phyloP scores from a whole-genome alignment of 2,113 vertebrate species.

The Proterorhinus semilunaris region DNA sequence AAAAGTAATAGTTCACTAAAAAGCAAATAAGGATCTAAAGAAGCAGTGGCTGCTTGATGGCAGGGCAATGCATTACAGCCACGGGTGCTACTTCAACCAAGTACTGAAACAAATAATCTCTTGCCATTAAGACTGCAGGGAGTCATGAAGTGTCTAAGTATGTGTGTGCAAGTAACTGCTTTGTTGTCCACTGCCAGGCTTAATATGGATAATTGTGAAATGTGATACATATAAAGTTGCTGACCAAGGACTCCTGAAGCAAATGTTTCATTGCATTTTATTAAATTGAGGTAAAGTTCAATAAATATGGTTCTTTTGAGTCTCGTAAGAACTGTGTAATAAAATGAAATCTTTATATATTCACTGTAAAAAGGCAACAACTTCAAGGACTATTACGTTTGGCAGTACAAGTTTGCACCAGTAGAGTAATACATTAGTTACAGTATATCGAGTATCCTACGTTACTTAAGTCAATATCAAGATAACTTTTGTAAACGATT shows the following conservation, averaged over 20 bases:
- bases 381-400: not conserved
- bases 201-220: too few relatives aligned
- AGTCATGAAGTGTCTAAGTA: not conserved
- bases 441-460: too few relatives aligned
- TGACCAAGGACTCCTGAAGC: too few relatives aligned
- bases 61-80: not conserved
- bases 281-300: too few relatives aligned
- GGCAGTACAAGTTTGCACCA: not conserved
- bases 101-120: not conserved
- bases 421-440: not conserved
- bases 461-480: not conserved
- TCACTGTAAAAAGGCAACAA: too few relatives aligned
- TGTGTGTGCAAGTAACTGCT: too few relatives aligned
- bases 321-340: too few relatives aligned
- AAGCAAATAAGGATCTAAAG: constrained; percentile 22
- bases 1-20: constrained; percentile 32
- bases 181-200: too few relatives aligned
- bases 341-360: too few relatives aligned
- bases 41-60: constrained; percentile 6
- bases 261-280: too few relatives aligned
- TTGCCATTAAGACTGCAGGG: not conserved
- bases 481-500: not conserved
- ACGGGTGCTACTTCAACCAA: not conserved
- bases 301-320: too few relatives aligned
- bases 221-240: too few relatives aligned